phyloP scores from a whole-genome alignment of 2,113 vertebrate species.

The Puma concolor region DNA sequence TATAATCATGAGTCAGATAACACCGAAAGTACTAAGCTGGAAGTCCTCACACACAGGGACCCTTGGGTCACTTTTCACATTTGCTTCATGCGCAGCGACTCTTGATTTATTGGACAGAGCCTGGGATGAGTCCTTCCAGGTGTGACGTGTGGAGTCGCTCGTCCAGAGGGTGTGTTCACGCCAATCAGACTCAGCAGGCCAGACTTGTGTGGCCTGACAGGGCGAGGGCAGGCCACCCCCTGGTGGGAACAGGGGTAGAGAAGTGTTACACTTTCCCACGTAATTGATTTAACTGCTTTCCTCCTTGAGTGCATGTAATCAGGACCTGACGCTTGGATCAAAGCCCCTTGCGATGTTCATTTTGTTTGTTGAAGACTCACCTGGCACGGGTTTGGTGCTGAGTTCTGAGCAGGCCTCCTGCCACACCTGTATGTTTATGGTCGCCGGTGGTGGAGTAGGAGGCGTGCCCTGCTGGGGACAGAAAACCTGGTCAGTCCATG shows the following conservation, averaged over 20 bases:
- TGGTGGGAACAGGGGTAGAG: neutral
- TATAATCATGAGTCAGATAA: accelerated
- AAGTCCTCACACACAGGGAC: neutral
- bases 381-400: neutral
- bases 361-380: neutral
- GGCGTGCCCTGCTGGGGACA: neutral
- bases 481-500: neutral
- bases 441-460: neutral
- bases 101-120: neutral
- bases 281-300: neutral
- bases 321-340: neutral
- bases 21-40: accelerated
- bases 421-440: neutral
- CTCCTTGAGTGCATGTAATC: neutral
- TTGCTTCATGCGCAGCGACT: neutral
- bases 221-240: neutral
- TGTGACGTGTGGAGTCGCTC: neutral
- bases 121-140: neutral
- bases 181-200: neutral
- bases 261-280: neutral
- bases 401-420: neutral
- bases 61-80: neutral
- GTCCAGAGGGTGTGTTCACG: neutral
- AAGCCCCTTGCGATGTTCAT: neutral
- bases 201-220: accelerated